Conservation (phyloP, 1,140 invertebrate species). For the Sitodiplosis mosellana region DNA sequence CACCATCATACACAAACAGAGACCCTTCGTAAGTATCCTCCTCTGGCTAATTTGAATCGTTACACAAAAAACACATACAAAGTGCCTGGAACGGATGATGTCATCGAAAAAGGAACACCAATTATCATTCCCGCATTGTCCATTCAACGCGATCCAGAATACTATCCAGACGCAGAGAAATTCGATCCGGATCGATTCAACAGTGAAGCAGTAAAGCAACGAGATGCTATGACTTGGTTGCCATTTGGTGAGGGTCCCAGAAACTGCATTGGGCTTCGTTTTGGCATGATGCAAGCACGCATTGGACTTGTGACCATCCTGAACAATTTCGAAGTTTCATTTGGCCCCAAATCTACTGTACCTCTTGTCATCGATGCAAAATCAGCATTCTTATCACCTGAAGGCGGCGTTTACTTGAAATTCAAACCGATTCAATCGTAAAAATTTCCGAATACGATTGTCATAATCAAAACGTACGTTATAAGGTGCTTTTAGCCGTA, state of each 20-base stretch:
- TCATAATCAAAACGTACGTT: too few species aligned
- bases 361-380: too few species aligned
- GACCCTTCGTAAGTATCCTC: constrained; percentile 16
- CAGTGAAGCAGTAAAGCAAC: constrained; percentile 18
- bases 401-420: too few species aligned
- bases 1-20: constrained; percentile 9
- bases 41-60: background rate
- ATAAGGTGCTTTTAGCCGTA: too few species aligned
- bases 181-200: constrained; percentile 34
- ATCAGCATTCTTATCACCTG: too few species aligned
- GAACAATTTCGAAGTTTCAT: constrained; percentile 9
- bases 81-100: background rate
- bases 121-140: constrained; percentile 19
- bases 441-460: too few species aligned
- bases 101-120: constrained; percentile 6
- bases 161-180: constrained; percentile 32
- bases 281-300: constrained; percentile 25
- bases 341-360: background rate
- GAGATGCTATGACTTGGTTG: constrained; percentile 29
- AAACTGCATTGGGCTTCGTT: constrained; percentile 33
- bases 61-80: background rate
- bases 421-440: too few species aligned
- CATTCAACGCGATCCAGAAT: constrained; percentile 26
- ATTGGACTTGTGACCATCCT: constrained; percentile 23
- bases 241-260: constrained; percentile 37